phyloP scores from a whole-genome alignment of 2,888 invertebrate species.

The Eupithecia subumbrata region DNA sequence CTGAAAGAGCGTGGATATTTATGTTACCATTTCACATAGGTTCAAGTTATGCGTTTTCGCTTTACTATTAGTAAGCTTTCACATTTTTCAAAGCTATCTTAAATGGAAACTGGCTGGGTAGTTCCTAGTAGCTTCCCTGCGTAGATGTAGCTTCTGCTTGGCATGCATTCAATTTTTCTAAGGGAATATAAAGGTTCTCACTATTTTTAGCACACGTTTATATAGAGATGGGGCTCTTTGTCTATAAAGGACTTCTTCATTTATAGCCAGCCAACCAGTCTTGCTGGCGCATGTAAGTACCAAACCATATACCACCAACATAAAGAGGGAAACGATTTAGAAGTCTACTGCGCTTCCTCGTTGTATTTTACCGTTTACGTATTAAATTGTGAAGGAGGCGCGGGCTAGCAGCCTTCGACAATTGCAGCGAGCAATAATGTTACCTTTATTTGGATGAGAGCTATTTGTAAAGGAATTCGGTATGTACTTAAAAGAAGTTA shows the following conservation, averaged over 20 bases:
- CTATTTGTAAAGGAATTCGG: not conserved
- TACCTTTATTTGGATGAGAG: not conserved
- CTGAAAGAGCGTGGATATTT: not conserved
- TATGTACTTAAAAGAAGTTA: not conserved
- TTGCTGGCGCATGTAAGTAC: not conserved
- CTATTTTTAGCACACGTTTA: not conserved
- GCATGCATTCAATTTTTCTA: not conserved
- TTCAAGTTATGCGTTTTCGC: not conserved
- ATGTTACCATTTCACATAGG: not conserved
- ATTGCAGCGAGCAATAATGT: not conserved
- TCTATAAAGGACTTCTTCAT: not conserved
- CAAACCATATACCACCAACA: not conserved
- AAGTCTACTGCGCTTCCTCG: not conserved
- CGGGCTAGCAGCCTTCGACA: not conserved
- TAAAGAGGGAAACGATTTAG: constrained; percentile 2
- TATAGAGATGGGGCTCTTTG: not conserved
- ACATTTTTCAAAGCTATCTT: not conserved
- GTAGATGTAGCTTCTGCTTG: not conserved
- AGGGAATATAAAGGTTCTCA: not conserved
- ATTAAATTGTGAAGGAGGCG: constrained; percentile 1
- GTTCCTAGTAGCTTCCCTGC: not conserved
- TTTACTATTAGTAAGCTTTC: not conserved
- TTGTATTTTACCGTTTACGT: constrained; percentile 8
- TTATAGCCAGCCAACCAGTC: not conserved
- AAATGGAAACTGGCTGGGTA: not conserved